These are phyloP conservation scores for Telmatherina bonti DNA, from an alignment of 2,797 vertebrate genomes.

Conservation along the genomic window DNA sequence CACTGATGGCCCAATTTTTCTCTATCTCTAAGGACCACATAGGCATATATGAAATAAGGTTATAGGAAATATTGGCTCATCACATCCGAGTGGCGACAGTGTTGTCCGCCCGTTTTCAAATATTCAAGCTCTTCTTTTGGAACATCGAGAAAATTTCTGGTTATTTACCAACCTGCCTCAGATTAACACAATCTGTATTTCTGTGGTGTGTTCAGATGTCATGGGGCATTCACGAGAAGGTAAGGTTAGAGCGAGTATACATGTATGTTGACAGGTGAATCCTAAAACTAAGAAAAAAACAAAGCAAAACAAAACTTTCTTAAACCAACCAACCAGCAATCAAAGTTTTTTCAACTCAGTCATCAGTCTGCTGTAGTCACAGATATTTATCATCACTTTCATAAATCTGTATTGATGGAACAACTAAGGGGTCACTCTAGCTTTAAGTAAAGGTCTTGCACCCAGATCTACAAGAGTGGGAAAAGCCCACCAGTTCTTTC, in stretches of 20 bases:
- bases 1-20: slow-evolving; percentile 87
- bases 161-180: slow-evolving; percentile 17
- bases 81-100: slow-evolving; percentile 61
- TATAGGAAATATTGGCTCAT: slow-evolving; percentile 77
- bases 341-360: background rate
- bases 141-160: slow-evolving; percentile 17
- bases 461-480: background rate
- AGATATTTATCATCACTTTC: background rate
- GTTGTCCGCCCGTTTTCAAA: slow-evolving; percentile 72
- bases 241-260: background rate
- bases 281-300: background rate
- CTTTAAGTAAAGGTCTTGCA: background rate
- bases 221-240: slow-evolving; percentile 12
- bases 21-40: slow-evolving; percentile 80
- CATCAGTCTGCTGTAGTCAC: background rate
- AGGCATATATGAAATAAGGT: slow-evolving; percentile 86
- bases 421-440: background rate
- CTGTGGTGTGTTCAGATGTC: slow-evolving; percentile 15
- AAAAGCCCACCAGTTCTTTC: background rate
- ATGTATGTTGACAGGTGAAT: background rate
- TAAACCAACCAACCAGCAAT: background rate
- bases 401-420: background rate
- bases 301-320: background rate
- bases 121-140: slow-evolving; percentile 71
- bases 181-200: slow-evolving; percentile 26